Evolutionary conservation across 2,113 vertebrate species (phyloP).

Genomic region (Puntigrus tetrazona): DNA sequence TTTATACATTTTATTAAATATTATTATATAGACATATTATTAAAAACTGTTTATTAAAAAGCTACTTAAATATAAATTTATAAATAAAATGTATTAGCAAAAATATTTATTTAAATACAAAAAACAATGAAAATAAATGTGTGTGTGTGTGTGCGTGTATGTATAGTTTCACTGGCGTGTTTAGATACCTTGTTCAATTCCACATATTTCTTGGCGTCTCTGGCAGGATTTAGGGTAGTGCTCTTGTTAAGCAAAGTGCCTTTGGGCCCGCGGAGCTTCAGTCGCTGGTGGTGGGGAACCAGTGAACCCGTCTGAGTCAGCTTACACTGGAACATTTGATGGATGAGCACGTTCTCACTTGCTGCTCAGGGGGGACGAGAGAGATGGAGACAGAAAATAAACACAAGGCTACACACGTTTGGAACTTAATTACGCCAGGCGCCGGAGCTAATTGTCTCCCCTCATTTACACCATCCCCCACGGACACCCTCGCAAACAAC

Average conservation of each 20-base stretch:
- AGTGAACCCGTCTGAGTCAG: conserved; percentile 90
- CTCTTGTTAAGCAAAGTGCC: conserved; percentile 79
- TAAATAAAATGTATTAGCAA: too few relatives aligned
- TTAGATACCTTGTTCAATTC: conserved; percentile 86
- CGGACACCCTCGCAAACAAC: conserved; percentile 16
- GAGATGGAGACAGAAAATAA: conserved; percentile 52
- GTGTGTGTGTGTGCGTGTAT: too few relatives aligned
- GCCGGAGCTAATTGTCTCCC: conserved; percentile 53
- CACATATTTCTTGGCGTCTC: conserved; percentile 79
- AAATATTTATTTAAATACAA: too few relatives aligned
- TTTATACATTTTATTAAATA: too few relatives aligned
- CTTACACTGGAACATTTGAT: conserved; percentile 91
- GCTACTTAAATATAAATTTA: too few relatives aligned
- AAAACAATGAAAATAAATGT: neutral
- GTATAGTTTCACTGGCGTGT: neutral
- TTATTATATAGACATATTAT: too few relatives aligned
- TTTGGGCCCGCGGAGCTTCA: conserved; percentile 82
- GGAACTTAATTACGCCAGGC: conserved; percentile 47
- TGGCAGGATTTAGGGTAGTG: conserved; percentile 57
- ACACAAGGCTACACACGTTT: conserved; percentile 32
- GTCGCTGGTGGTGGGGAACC: conserved; percentile 77
- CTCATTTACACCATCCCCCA: conserved; percentile 41
- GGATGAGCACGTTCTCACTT: conserved; percentile 90
- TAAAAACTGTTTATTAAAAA: too few relatives aligned
- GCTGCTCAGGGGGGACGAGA: conserved; percentile 70